A percentile compares a stretch with the other conserved stretches of the same genome.
Evolutionary conservation across 2,113 vertebrate genomes (phyloP).

Genomic region (Petromus typicus): DNA sequence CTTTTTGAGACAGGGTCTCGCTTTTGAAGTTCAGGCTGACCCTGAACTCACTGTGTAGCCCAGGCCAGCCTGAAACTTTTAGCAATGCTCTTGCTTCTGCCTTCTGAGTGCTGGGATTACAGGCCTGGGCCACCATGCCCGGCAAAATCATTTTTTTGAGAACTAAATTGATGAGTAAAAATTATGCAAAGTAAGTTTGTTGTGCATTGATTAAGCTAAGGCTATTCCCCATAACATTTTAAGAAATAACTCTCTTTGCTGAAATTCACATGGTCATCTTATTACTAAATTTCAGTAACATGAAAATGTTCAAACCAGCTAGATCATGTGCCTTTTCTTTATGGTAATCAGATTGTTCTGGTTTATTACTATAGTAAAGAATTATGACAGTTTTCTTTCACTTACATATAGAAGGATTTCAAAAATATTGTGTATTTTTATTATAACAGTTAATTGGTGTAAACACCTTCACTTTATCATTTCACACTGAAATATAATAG

Average conservation of each 20-base stretch:
- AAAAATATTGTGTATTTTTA: background rate
- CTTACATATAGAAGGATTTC: background rate
- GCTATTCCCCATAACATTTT: background rate
- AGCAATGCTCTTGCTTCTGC: too few relatives aligned
- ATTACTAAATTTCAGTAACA: background rate
- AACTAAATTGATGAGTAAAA: background rate
- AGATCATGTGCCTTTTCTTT: background rate
- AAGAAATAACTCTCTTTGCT: background rate
- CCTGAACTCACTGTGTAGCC: too few relatives aligned
- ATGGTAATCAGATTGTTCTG: background rate
- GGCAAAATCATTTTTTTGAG: background rate
- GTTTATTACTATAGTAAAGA: background rate
- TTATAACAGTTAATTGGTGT: background rate
- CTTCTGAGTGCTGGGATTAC: too few relatives aligned
- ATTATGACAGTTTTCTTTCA: background rate
- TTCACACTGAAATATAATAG: background rate
- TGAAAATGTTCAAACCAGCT: background rate
- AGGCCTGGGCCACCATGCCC: too few relatives aligned
- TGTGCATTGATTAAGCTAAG: background rate
- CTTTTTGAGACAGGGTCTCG: too few relatives aligned
- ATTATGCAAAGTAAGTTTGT: background rate
- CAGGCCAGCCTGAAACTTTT: too few relatives aligned
- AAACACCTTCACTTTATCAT: background rate
- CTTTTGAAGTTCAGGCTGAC: too few relatives aligned
- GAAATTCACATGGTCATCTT: background rate